phyloP scores from a whole-genome alignment of 2,113 vertebrate genomes.

The Myanophis thanlyinensis region DNA sequence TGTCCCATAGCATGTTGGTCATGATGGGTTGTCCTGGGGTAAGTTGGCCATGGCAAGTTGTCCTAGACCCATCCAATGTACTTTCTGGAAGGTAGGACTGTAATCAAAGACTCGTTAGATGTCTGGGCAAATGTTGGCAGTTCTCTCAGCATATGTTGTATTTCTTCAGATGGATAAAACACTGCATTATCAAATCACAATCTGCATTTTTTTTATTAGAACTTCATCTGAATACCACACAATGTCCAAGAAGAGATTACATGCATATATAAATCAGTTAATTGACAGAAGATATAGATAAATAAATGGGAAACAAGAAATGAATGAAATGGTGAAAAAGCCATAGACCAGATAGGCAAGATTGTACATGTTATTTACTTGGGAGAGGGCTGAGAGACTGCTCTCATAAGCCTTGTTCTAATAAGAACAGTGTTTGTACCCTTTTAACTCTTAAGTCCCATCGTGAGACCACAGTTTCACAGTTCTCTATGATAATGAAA shows the following conservation, averaged over 20 bases:
- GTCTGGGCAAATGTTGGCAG: neutral
- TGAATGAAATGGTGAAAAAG: slow-evolving; percentile 1
- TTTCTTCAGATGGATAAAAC: neutral
- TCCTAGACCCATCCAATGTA: neutral
- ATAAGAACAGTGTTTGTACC: slow-evolving; percentile 7
- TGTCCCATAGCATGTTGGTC: too few species aligned
- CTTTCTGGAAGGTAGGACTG: neutral
- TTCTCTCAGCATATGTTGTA: neutral
- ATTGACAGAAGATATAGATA: neutral
- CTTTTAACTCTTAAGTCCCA: neutral
- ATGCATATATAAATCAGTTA: neutral
- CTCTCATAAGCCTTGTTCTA: neutral
- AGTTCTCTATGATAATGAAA: slow-evolving; percentile 44
- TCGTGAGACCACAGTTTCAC: slow-evolving; percentile 19
- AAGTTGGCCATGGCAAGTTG: too few species aligned
- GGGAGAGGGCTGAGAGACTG: neutral
- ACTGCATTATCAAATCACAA: neutral
- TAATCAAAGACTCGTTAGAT: neutral
- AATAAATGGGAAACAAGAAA: neutral
- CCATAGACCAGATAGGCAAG: neutral
- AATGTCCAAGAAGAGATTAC: neutral
- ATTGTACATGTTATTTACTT: neutral
- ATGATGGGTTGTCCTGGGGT: too few species aligned
- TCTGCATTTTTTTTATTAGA: neutral
- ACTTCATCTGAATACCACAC: neutral